Percentiles rank a stretch among this genome's conserved stretches.
phyloP scores from a whole-genome alignment of 2,797 vertebrate genomes.

The Pangasius mekongensis region DNA sequence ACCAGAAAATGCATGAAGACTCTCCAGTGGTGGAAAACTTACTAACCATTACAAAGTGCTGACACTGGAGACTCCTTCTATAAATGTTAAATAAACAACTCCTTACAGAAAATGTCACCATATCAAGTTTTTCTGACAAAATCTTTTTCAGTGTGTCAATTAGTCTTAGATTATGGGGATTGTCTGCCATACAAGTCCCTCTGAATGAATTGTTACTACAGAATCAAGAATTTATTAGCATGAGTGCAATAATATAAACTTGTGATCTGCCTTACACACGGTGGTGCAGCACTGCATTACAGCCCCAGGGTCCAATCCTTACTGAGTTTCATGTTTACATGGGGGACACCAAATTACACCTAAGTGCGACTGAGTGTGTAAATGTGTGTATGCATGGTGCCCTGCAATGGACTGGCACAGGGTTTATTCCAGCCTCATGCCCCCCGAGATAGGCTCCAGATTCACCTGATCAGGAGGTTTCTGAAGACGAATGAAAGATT shows the following conservation, averaged over 20 bases:
- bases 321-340: neutral
- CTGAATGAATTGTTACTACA: neutral
- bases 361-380: neutral
- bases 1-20: neutral
- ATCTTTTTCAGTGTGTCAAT: neutral
- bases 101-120: neutral
- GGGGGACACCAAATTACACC: neutral
- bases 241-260: neutral
- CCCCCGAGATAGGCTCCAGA: neutral
- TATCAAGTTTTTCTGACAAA: neutral
- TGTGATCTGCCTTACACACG: neutral
- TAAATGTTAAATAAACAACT: neutral
- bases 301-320: neutral
- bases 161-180: neutral
- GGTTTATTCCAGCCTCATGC: neutral
- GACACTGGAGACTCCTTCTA: neutral
- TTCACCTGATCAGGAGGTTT: neutral
- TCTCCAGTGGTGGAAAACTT: neutral
- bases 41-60: neutral
- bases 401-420: neutral
- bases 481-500: neutral
- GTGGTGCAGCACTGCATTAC: neutral
- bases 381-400: neutral
- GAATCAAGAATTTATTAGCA: neutral
- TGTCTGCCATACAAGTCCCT: neutral